phyloP scores from a whole-genome alignment of 2,113 vertebrate species.

The Odocoileus hemionus region DNA sequence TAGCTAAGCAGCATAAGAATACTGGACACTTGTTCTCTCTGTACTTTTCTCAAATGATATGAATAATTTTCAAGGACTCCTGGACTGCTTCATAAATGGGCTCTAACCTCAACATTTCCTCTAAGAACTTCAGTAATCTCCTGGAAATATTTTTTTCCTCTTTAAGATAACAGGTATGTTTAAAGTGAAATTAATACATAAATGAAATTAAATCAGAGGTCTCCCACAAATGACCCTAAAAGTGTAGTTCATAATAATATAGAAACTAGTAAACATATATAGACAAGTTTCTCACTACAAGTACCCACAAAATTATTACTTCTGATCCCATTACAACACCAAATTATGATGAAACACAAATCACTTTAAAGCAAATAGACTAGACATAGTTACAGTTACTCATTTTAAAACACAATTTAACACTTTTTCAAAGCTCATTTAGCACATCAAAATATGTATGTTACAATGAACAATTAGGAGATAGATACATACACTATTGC shows the following conservation, averaged over 20 bases:
- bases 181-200: background rate
- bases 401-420: conserved; percentile 7
- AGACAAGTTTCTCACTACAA: background rate
- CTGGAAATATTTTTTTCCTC: background rate
- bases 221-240: background rate
- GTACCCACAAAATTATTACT: conserved; percentile 18
- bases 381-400: background rate
- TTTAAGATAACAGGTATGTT: background rate
- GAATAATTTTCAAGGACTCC: background rate
- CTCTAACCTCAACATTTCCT: background rate
- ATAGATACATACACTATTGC: conserved; percentile 9
- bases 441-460: conserved; percentile 2
- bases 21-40: background rate
- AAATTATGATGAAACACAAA: background rate
- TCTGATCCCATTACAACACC: background rate
- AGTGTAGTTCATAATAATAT: background rate
- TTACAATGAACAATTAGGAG: conserved; percentile 35
- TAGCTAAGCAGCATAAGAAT: background rate
- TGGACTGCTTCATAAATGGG: background rate
- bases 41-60: background rate
- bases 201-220: background rate
- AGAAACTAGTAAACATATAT: background rate
- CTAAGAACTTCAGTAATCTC: background rate
- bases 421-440: background rate
- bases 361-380: conserved; percentile 30